Base-by-base conservation (phyloP, 1,140 invertebrate species). In the Druon quercuslanigerum region DNA sequence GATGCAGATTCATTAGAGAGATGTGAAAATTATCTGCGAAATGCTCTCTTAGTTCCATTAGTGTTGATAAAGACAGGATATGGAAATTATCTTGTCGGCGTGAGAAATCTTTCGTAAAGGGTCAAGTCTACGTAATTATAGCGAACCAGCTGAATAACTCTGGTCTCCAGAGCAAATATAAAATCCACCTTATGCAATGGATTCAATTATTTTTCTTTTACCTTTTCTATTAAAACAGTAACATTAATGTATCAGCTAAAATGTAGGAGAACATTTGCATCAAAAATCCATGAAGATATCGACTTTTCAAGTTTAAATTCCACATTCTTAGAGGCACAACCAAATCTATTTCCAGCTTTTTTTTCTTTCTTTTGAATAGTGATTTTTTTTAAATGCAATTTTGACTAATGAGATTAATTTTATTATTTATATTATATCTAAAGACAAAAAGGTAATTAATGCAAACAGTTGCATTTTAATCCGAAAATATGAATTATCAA, bases 21-120 rank as follows among this genome's bases (percentile, higher is more conserved):
- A 72, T 72, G 73, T 81, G 73, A 72, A 72, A 79, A 78, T 79
- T 80, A 79, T 78, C 73, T 80, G 81, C 79, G 79, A 76, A 74
- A 78, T 75, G 54, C 13, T 50, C 17, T 20, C 50, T 70, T 50
- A 20, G 33, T 52, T 54, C 51, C 50, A 54, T 71, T 12, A 77
- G 60, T 33, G 25, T 73, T 33, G 76, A 85, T 78, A 88, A 84
- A 82, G 50, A 50, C 84, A 88, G 87, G 84, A 88, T 86, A 84
- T 85, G 82, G 85, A 85, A 90, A 83, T 84, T 76, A 82, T 78
- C 52, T 87, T 88, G 82, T 88, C 85, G 81, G 83, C 78, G 76
- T 86, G 87, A 80, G 88, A 89, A 87, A 88, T 89, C 85, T 82
- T 71, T 73, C 82, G 73, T 79, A 71, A 52, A 84, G 79, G 75